Conservation (phyloP, 2,797 vertebrate genomes). For the Prionace glauca region DNA sequence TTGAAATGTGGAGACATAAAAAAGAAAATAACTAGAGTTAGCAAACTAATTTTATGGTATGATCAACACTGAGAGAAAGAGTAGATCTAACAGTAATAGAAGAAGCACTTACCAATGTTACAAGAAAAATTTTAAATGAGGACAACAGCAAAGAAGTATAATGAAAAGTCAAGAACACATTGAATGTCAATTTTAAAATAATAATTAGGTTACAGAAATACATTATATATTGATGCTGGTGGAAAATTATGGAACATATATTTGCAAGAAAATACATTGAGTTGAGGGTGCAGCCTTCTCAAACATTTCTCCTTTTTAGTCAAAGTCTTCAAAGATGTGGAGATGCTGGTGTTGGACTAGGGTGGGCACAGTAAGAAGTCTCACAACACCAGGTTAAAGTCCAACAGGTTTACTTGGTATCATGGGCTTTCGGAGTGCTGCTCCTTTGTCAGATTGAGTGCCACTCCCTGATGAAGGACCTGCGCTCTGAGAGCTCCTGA, state of each 20-base stretch:
- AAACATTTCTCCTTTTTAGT: neutral
- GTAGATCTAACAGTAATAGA: neutral
- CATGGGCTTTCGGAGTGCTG: too few species aligned
- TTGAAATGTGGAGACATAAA: neutral
- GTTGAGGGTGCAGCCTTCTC: neutral
- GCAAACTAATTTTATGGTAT: neutral
- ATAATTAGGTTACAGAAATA: neutral
- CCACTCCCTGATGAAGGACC: too few species aligned
- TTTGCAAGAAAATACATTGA: neutral
- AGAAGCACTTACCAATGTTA: neutral
- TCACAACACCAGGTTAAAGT: too few species aligned
- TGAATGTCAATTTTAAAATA: neutral
- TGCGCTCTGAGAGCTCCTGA: too few species aligned
- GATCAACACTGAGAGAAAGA: too few species aligned
- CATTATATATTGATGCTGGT: neutral
- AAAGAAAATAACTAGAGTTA: neutral
- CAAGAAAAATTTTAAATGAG: neutral
- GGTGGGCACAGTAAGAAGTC: too few species aligned
- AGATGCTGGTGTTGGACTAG: too few species aligned
- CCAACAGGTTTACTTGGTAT: too few species aligned
- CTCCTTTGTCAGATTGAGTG: too few species aligned
- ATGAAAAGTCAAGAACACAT: neutral
- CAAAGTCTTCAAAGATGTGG: neutral
- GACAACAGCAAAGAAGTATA: neutral
- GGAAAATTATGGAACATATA: neutral